Evolutionary conservation across 37 sponge, comb jelly and placozoan genomes (phyloP).

Genomic region (Tethya wilhelma): DNA sequence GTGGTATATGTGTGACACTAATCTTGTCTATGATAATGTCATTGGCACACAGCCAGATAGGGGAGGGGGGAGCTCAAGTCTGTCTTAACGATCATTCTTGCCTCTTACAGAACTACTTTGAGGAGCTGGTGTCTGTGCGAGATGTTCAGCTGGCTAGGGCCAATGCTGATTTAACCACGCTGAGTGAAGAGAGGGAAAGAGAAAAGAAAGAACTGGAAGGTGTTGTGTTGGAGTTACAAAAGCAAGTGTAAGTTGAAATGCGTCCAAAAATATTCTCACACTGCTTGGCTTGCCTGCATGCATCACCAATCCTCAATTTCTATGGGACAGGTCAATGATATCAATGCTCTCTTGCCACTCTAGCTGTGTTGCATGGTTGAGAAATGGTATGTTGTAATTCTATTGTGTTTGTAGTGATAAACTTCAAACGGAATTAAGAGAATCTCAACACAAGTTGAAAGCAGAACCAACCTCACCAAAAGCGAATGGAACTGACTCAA

Average conservation of each 20-base stretch:
- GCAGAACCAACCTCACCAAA: neutral
- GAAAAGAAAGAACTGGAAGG: constrained; percentile 57
- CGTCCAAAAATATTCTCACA: neutral
- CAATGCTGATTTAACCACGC: constrained; percentile 22
- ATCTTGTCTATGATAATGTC: no score
- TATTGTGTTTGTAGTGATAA: no score
- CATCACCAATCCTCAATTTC: no score
- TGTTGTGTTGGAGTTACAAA: constrained; percentile 71
- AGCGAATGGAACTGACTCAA: constrained; percentile 3
- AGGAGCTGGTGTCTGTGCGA: constrained; percentile 80
- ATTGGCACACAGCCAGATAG: no score
- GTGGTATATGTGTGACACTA: no score
- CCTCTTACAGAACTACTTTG: constrained; percentile 88
- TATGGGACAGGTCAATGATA: no score
- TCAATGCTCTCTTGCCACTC: no score
- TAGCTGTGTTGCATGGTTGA: no score
- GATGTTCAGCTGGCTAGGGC: constrained; percentile 51
- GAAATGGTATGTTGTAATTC: no score
- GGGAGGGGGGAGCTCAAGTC: no score
- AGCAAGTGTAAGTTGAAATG: constrained; percentile 59
- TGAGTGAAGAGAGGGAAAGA: constrained; percentile 23
- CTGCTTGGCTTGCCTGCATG: no score
- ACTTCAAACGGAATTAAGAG: constrained; percentile 8
- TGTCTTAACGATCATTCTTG: no score
- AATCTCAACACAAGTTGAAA: neutral